These are phyloP conservation scores for Bombus breviceps DNA, from an alignment of 1,140 invertebrate genomes.

Conservation along the genomic window DNA sequence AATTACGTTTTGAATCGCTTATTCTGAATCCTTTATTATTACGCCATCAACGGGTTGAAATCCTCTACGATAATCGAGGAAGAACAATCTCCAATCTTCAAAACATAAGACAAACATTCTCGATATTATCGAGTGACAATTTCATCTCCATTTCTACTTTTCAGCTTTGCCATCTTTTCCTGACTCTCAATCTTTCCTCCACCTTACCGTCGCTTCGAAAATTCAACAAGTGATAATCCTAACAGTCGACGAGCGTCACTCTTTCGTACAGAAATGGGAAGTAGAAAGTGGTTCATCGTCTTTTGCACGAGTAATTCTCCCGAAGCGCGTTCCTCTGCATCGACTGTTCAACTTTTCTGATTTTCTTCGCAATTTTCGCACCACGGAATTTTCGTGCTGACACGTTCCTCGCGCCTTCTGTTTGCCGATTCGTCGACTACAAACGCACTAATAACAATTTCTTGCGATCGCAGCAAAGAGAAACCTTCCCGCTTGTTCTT, in stretches of 20 bases:
- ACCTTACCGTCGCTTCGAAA: neutral
- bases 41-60: too few relatives aligned
- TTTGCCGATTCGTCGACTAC: slow-evolving; percentile 4
- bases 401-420: slow-evolving; percentile 4
- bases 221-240: slow-evolving; percentile 24
- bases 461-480: neutral
- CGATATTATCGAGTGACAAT: neutral
- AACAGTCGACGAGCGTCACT: neutral
- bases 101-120: neutral
- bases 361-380: slow-evolving; percentile 8
- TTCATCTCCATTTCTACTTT: neutral
- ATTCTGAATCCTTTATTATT: too few relatives aligned
- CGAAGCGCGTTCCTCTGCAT: neutral
- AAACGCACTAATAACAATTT: slow-evolving; percentile 9
- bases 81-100: neutral
- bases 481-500: neutral
- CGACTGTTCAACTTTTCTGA: slow-evolving; percentile 13
- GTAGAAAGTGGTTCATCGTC: neutral
- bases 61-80: neutral
- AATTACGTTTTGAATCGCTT: too few relatives aligned
- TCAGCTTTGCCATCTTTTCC: neutral
- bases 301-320: slow-evolving; percentile 9
- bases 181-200: neutral
- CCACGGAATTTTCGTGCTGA: slow-evolving; percentile 9
- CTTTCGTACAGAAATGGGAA: neutral